phyloP scores from a whole-genome alignment of 2,888 invertebrate species.

The Pinctada fucata region DNA sequence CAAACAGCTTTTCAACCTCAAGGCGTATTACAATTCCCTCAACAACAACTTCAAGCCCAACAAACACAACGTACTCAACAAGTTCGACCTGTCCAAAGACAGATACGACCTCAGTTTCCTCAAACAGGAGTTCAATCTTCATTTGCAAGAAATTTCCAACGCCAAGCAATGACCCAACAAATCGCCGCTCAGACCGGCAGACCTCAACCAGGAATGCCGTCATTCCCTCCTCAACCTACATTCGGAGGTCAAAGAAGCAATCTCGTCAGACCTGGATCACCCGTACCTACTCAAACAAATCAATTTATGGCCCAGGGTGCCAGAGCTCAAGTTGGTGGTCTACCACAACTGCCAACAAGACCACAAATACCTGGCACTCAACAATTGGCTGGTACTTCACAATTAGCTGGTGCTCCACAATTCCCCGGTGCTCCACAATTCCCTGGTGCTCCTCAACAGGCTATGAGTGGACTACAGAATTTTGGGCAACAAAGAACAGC shows the following conservation, averaged over 20 bases:
- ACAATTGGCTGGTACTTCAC: not conserved
- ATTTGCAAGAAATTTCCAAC: not conserved
- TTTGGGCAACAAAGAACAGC: too few relatives aligned
- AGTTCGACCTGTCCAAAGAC: too few relatives aligned
- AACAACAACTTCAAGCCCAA: not conserved
- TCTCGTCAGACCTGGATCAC: not conserved
- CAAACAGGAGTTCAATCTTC: not conserved
- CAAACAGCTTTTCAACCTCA: not conserved
- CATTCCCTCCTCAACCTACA: not conserved
- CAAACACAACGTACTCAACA: not conserved
- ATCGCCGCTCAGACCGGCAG: too few relatives aligned
- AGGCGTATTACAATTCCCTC: not conserved
- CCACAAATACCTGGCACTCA: not conserved
- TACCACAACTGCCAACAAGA: not conserved
- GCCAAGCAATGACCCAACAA: too few relatives aligned
- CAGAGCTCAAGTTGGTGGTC: not conserved
- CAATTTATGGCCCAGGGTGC: not conserved
- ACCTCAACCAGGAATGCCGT: not conserved
- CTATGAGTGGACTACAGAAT: too few relatives aligned
- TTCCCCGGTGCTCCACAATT: not conserved
- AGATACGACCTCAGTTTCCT: too few relatives aligned
- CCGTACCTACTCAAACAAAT: not conserved
- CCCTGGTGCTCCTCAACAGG: not conserved
- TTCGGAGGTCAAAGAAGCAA: not conserved
- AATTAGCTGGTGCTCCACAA: not conserved